These are phyloP conservation scores for Ctenochaetus hawaiiensis DNA, from an alignment of 2,797 vertebrate genomes.

Conservation along the genomic window DNA sequence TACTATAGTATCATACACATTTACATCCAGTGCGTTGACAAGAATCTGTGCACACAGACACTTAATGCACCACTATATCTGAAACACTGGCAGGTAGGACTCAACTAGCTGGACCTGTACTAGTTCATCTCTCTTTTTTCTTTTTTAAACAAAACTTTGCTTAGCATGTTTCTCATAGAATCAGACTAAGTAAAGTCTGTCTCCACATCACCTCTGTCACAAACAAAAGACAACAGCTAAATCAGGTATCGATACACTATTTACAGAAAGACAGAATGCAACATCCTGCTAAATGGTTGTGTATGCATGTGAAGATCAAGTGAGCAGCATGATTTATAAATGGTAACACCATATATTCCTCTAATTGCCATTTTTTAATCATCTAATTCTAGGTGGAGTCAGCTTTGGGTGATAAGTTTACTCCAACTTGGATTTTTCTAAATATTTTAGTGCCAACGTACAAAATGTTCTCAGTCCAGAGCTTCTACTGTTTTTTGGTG, in stretches of 20 bases:
- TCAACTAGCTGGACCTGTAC: constrained; percentile 46
- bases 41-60: constrained; percentile 82
- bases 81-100: constrained; percentile 73
- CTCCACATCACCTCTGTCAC: constrained; percentile 54
- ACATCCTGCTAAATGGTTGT: constrained; percentile 28
- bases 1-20: constrained; percentile 84
- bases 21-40: constrained; percentile 81
- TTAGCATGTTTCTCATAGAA: constrained; percentile 33
- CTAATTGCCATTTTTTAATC: constrained; percentile 12
- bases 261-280: constrained; percentile 61
- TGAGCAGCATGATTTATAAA: constrained; percentile 24
- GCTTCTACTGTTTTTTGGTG: constrained; percentile 2
- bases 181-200: constrained; percentile 24
- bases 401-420: constrained; percentile 24
- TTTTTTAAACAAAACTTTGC: constrained; percentile 42
- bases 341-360: constrained; percentile 11
- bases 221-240: constrained; percentile 72
- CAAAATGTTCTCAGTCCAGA: not conserved
- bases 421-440: constrained; percentile 1
- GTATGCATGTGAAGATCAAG: constrained; percentile 17
- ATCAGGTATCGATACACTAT: constrained; percentile 62
- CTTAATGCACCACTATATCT: constrained; percentile 76
- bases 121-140: constrained; percentile 25
- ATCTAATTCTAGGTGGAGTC: constrained; percentile 17
- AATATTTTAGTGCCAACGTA: not conserved